Evolutionary conservation across 2,113 vertebrate genomes (phyloP), one percentile per base, ranked within the genome.

Genomic region (Perccottus glenii): DNA sequence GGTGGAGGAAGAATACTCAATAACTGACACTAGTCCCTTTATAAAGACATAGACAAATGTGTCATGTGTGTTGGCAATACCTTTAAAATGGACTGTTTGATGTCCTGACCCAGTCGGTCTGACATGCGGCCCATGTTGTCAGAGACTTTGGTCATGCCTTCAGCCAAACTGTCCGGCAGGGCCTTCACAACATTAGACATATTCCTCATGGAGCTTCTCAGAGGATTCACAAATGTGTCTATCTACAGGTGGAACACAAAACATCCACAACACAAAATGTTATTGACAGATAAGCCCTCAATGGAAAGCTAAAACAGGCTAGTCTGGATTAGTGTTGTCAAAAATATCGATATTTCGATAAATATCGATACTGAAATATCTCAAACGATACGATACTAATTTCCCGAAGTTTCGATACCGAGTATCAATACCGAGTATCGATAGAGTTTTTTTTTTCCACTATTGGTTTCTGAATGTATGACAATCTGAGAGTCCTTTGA

Each of bases 91-190:
- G 96, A 98, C 82, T 97, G 96, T 88, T 95, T 96, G 90, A 99
- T 91, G 88, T 99, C 98, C 93, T 99, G 97, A 85, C 97, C 96
- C 78, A 99, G 75, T 85, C 94, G 94, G 88, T 99, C 97, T 62
- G 96, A 97, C 96, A 98, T 98, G 89, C 94, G 97, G 81, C 96
- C 98, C 96, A 99, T 93, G 93, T 99, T 99, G 90, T 99, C 98
- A 45, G 97, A 97, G 87, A 98, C 95, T 88, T 98, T 98, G 87
- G 89, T 99, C 96, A 99, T 96, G 81, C 98, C 97, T 84, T 99
- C 98, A 52, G 96, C 96, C 87, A 99, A 92, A 85, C 96, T 99
- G 93, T 99, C 98, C 55, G 98, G 98, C 81, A 99, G 89, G 43
- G 94, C 93, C 92, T 98, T 99, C 74, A 99, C 98, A 16, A 94